Evolutionary conservation across 2,888 invertebrate species (phyloP).

Genomic region (Netelia inedita): DNA sequence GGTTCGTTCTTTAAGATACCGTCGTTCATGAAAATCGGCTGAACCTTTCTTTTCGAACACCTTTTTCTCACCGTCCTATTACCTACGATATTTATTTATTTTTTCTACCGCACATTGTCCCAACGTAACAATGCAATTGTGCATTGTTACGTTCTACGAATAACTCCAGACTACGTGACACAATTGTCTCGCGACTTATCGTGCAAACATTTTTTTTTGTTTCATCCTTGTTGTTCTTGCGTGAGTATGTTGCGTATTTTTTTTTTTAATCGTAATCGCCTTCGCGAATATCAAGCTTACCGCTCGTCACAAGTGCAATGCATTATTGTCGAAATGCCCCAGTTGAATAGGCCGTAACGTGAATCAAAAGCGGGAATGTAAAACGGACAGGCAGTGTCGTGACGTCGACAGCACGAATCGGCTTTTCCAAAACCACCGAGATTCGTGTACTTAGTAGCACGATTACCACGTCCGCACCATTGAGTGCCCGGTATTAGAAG

Average conservation of each 20-base stretch:
- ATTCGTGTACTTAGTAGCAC: constrained; percentile 92
- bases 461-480: constrained; percentile 97
- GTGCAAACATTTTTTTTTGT: not conserved
- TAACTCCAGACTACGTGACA: constrained; percentile 12
- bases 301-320: constrained; percentile 97
- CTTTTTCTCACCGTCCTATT: too few species aligned
- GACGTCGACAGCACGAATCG: constrained; percentile 93
- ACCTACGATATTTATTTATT: too few species aligned
- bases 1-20: too few species aligned
- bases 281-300: constrained; percentile 85
- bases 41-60: too few species aligned
- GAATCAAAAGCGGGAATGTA: constrained; percentile 94
- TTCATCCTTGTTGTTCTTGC: not conserved
- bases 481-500: constrained; percentile 95
- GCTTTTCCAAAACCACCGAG: constrained; percentile 94
- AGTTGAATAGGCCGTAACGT: constrained; percentile 95
- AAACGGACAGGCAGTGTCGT: constrained; percentile 94
- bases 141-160: not conserved
- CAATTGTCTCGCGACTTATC: constrained; percentile 2
- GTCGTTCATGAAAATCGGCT: too few species aligned
- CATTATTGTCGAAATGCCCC: constrained; percentile 95
- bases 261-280: not conserved
- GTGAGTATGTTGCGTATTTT: not conserved
- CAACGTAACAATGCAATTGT: too few species aligned
- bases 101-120: too few species aligned